phyloP scores from a whole-genome alignment of 2,797 vertebrate genomes.

The Xerus rutilus region DNA sequence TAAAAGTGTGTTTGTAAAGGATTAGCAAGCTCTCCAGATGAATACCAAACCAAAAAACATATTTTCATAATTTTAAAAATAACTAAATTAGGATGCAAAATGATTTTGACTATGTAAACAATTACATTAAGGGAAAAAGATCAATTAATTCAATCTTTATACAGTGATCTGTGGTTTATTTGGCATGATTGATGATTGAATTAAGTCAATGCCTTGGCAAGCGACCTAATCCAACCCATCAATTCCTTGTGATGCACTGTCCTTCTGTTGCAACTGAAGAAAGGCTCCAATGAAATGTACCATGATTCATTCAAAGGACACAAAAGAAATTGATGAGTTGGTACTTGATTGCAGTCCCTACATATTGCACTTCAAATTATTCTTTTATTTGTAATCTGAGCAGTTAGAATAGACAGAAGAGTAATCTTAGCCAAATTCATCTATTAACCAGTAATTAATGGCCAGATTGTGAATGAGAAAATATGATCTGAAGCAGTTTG shows the following conservation, averaged over 20 bases:
- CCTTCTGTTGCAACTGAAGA: neutral
- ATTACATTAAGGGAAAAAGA: neutral
- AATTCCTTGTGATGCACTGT: neutral
- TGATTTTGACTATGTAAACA: neutral
- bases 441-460: neutral
- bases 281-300: neutral
- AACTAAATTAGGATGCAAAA: neutral
- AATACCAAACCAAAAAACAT: neutral
- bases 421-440: neutral
- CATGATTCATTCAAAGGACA: neutral
- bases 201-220: neutral
- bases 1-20: neutral
- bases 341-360: neutral
- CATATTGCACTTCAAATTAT: neutral
- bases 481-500: neutral
- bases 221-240: neutral
- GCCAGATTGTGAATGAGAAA: neutral
- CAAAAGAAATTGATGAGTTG: neutral
- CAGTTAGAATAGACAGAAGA: neutral
- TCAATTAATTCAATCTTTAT: neutral
- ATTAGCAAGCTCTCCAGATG: neutral
- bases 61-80: conserved; percentile 3
- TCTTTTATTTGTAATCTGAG: neutral
- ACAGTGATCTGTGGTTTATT: neutral
- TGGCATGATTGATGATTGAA: neutral